Conservation (phyloP, 64 coral and sea anemone species). For the Porites lutea region DNA sequence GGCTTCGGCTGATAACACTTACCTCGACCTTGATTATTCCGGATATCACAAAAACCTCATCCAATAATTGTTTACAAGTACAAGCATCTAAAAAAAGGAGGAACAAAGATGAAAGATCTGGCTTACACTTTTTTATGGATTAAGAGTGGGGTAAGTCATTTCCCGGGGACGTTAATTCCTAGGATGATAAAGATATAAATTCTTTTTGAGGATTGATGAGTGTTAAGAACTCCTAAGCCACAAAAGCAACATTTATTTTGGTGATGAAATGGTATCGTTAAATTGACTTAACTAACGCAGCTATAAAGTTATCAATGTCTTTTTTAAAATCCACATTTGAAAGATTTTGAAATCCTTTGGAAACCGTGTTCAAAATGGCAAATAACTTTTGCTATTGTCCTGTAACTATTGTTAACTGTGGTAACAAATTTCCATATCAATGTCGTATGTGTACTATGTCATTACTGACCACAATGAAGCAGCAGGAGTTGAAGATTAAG, state of each 20-base stretch:
- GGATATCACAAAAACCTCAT: no score
- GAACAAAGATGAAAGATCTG: no score
- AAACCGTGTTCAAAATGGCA: background rate
- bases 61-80: no score
- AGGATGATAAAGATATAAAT: background rate
- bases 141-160: no score
- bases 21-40: no score
- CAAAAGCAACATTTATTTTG: background rate
- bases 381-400: conserved; percentile 14
- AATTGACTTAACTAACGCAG: no score
- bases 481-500: background rate
- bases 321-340: no score
- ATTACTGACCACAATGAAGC: conserved; percentile 2
- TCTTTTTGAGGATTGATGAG: background rate
- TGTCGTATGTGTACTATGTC: background rate
- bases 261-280: background rate
- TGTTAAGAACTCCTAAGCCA: background rate
- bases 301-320: no score
- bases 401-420: background rate
- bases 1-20: no score
- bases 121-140: no score
- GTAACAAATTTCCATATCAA: conserved; percentile 26
- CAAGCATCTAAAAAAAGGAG: no score
- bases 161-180: no score
- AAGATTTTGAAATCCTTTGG: background rate